These are phyloP conservation scores for Synergus laeviventris DNA, from an alignment of 2,888 invertebrate species.

Conservation along the genomic window DNA sequence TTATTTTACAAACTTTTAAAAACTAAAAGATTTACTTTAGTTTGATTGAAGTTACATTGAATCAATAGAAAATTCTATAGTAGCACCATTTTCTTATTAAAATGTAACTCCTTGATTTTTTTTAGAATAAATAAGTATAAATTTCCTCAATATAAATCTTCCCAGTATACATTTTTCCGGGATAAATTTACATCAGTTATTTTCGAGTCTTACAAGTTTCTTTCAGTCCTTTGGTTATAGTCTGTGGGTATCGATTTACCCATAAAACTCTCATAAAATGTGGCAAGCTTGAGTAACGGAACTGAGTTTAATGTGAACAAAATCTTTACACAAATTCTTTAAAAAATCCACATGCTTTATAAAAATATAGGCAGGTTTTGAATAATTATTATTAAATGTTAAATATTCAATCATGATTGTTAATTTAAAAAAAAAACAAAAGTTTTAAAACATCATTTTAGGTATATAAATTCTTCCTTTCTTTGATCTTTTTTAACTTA, in stretches of 20 bases:
- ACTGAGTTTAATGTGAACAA: not conserved
- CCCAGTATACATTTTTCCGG: not conserved
- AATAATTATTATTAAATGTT: not conserved
- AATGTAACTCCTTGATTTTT: not conserved
- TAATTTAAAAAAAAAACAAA: not conserved
- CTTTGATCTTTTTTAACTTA: not conserved
- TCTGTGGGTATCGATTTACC: slow-evolving; percentile 28
- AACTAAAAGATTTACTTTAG: not conserved
- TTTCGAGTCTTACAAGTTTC: slow-evolving; percentile 12
- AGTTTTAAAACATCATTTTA: slow-evolving; percentile 29
- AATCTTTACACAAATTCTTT: not conserved
- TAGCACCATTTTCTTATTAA: not conserved
- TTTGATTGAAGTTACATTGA: not conserved
- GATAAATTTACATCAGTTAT: not conserved
- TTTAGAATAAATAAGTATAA: slow-evolving; percentile 1
- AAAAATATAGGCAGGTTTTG: not conserved
- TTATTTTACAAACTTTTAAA: slow-evolving; percentile 4
- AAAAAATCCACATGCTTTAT: not conserved
- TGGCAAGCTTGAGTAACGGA: slow-evolving; percentile 3
- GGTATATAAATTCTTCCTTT: slow-evolving; percentile 12
- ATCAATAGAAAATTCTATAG: slow-evolving; percentile 4
- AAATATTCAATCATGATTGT: not conserved
- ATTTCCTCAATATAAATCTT: not conserved
- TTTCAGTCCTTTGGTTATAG: slow-evolving; percentile 20
- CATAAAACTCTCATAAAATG: slow-evolving; percentile 31